Base-by-base conservation (phyloP, 92 coral and sea anemone species). In the Palythoa grandiflora region DNA sequence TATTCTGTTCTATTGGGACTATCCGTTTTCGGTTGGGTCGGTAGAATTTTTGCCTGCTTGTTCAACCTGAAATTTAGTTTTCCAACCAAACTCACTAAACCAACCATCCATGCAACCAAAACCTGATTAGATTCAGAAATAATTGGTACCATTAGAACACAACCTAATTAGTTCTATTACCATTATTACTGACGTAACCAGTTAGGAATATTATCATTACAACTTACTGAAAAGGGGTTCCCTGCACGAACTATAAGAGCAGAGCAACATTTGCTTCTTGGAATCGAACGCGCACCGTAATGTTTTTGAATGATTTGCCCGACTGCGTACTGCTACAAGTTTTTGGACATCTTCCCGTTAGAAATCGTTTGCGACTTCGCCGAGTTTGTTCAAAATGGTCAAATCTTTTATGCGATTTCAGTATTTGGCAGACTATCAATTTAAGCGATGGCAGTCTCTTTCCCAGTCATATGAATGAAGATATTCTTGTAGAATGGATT, bases 321-420 rank as follows among this genome's bases (percentile, higher is more conserved):
- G 98, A 96, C 20, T 91, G 87, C 10, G 73, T 94, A 15, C 59
- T 96, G 70, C 84, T 95, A 73, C 85, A 89, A 38, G 84, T 96
- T 53, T 96, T 96, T 68, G 71, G 80, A 36, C 84, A 66, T 80
- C 87, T 96, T 38, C 87, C 89, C 15, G 87, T 92, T 47, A 87
- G 92, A 73, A 92, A 88, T 61, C 93, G 92, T n/a, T 88, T 96
- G 13, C 65, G 75, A 9, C 68, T 92, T 38, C 92, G 94, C n/a
- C 91, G 92, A 16, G 98, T 96, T 28, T 92, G 95, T 63, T 89
- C 92, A 84, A 91, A 84, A 75, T 96, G 98, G 98, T 59, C 77
- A n/a, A 79, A 87, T n/a, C 93, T 96, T 68, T 87, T 93, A 16
- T 75, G 81, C 68, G 98, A 96, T 51, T 96, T 94, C 73, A 95